Conservation (phyloP, 53 echinoderm and acorn worm genomes). For the Mesocentrotus franciscanus region DNA sequence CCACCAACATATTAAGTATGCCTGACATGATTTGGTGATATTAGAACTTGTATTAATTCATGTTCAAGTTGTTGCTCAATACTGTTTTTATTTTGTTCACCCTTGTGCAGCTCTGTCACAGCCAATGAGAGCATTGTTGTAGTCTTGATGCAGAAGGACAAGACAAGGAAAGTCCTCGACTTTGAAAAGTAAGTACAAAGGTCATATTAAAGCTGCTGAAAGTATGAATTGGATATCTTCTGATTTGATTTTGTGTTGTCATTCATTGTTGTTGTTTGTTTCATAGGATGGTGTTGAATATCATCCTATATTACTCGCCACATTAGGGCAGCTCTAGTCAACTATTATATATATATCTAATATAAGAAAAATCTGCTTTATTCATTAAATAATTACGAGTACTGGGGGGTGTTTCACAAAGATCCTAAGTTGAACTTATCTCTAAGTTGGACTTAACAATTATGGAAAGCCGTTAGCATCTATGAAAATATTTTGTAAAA, state of each 20-base stretch:
- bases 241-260: neutral
- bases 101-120: slow-evolving; percentile 70
- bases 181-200: slow-evolving; percentile 92
- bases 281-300: neutral
- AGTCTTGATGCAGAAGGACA: slow-evolving; percentile 82
- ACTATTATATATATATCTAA: neutral
- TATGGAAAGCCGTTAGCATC: too few relatives aligned
- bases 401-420: too few relatives aligned
- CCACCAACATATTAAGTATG: too few relatives aligned
- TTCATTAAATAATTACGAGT: too few relatives aligned
- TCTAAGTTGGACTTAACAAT: too few relatives aligned
- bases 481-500: too few relatives aligned
- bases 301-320: neutral
- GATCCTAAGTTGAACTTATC: too few relatives aligned
- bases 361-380: too few relatives aligned
- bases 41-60: too few relatives aligned
- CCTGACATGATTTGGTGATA: too few relatives aligned
- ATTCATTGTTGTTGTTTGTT: neutral
- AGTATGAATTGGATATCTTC: neutral
- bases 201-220: neutral
- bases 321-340: neutral
- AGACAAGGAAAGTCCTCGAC: slow-evolving; percentile 78
- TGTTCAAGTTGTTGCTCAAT: neutral
- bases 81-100: neutral
- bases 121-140: slow-evolving; percentile 89